These are phyloP conservation scores for Myotis myotis DNA, from an alignment of 2,797 vertebrate genomes.

Conservation along the genomic window DNA sequence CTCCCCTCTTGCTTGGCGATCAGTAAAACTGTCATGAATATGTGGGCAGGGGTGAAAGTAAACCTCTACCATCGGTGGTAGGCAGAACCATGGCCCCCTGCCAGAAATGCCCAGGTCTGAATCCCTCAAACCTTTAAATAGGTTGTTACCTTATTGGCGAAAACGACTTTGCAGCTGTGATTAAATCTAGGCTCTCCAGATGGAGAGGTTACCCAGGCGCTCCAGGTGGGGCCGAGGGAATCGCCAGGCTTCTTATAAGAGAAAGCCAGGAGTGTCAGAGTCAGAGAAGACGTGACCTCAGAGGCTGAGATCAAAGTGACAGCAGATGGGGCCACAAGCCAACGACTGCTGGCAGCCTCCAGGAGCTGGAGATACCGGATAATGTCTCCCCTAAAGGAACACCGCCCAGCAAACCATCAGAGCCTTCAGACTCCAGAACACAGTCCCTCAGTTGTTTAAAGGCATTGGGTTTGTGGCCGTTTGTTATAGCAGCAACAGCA, in stretches of 20 bases:
- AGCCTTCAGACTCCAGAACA: not conserved
- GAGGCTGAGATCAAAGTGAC: not conserved
- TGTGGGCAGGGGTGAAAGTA: not conserved
- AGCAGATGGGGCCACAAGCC: not conserved
- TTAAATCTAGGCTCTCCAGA: not conserved
- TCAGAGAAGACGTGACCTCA: not conserved
- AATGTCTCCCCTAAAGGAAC: not conserved
- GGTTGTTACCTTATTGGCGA: not conserved
- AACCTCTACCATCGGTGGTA: not conserved
- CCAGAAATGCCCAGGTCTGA: not conserved
- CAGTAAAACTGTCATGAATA: not conserved
- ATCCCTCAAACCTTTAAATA: not conserved
- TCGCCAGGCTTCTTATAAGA: not conserved
- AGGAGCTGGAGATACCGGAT: not conserved
- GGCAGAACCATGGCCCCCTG: not conserved
- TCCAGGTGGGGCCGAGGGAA: rapidly evolving
- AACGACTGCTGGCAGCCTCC: not conserved
- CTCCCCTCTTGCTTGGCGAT: not conserved
- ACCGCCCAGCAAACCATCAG: not conserved
- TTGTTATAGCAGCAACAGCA: not conserved
- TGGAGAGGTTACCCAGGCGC: not conserved
- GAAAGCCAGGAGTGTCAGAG: not conserved
- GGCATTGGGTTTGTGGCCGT: not conserved
- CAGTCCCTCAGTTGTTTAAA: not conserved
- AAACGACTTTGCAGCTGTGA: not conserved